Conservation (phyloP, 1,140 invertebrate species). For the Liolophura sinensis region DNA sequence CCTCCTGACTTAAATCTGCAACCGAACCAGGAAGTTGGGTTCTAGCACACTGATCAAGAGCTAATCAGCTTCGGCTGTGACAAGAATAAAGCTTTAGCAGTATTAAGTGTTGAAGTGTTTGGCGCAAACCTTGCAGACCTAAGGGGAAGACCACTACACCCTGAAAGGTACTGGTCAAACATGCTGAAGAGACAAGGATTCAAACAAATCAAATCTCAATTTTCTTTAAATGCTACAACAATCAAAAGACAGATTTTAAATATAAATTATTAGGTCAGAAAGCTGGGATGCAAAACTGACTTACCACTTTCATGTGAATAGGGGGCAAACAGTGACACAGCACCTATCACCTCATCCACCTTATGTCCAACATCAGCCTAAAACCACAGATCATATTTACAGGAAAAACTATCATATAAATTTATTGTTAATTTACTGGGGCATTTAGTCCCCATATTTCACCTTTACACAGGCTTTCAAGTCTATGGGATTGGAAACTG, state of each 20-base stretch:
- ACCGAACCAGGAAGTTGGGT: no score
- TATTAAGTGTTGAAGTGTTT: not conserved
- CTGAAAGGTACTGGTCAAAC: not conserved
- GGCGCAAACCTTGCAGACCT: not conserved
- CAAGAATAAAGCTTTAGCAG: no score
- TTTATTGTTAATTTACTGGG: no score
- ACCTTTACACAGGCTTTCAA: no score
- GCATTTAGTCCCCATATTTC: no score
- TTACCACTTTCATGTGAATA: constrained; percentile 45
- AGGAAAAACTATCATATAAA: not conserved
- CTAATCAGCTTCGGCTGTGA: no score
- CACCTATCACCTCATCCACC: constrained; percentile 43
- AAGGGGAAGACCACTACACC: not conserved
- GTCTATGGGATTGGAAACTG: no score
- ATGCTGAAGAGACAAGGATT: not conserved
- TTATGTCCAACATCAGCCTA: constrained; percentile 48
- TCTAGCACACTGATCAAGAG: no score
- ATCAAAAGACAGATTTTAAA: not conserved
- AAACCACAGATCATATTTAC: constrained; percentile 8
- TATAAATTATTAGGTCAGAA: not conserved
- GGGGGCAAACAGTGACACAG: constrained; percentile 48
- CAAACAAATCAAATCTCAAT: not conserved
- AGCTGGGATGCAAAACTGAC: constrained; percentile 1
- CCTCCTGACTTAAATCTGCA: no score
- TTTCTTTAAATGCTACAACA: not conserved